Base-by-base conservation (phyloP, 2,113 vertebrate genomes). In the Ceyx margarethae region DNA sequence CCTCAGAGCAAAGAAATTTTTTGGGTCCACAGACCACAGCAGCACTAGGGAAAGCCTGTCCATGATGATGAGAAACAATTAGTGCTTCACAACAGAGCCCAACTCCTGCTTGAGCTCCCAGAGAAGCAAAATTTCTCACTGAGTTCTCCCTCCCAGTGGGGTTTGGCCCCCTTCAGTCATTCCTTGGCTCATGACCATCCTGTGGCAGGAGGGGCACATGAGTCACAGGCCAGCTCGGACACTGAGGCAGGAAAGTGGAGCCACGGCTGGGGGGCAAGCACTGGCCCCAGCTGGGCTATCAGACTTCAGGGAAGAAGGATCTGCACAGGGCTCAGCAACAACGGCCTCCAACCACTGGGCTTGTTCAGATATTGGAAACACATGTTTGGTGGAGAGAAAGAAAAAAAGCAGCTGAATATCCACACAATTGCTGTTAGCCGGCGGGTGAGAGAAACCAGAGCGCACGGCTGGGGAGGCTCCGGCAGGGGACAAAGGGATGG, bases 281-380 rank as follows among this genome's bases (percentile, higher is more conserved):
- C 61, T 0, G 5, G 84, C 80, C 90, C 89, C 94, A 74, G 51
- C 71, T 1, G 0, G 89, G 78, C 85, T 80, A 64, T 86, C 50
- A n/a, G 84, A 40, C 86, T 93, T 46, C 6, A 0, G 65, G 57
- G 74, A 68, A 67, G 68, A 33, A 81, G 74, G 67, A 79, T 43
- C 80, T 68, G 85, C 5, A 0, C 68, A 62, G 56, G 40, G 85
- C 68, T 54, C 94, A 77, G 89, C 94, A 95, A 93, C 90, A 83
- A 73, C 9, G 0, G 82, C 91, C 95, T 93, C 95, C 74, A 90
- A 51, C 74, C 43, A 21, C 79, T 1, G 2, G 76, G 79, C 87
- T 83, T 0, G 8, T 76, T 91, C 26, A 5, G 77, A 85, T 95
- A 97, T 97, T 97, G 91, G 95, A 97, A 97, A 95, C 96, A 96